Evolutionary conservation across 2,888 invertebrate species (phyloP), one percentile per base, ranked within the genome.

Genomic region (Mythimna ferrago): DNA sequence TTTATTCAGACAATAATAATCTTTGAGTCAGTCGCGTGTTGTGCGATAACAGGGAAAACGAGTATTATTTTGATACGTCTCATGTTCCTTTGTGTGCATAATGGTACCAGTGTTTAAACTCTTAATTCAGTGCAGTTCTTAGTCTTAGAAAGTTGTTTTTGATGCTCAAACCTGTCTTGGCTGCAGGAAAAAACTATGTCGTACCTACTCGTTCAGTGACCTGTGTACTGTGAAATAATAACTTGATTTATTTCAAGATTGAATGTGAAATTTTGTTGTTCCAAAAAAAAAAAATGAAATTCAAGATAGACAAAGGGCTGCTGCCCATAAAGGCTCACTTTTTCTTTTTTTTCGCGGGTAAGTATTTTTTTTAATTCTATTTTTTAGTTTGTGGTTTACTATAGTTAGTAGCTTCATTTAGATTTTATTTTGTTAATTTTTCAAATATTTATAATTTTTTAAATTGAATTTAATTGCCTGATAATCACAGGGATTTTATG

Each of bases 311-410:
- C 91, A 96, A 89, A 84, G 96, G 96, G 60, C 96, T 98, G 66
- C 88, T 99, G 92, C 98, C 98, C 16, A 97, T 99, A 66, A 99
- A 99, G 96, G 97, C 97, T 0, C 98, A 98, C 91, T 99, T 97
- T 90, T 98, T 99, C 94, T 98, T 98, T 91, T 98, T 98, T 87
- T 98, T 98, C 97, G 98, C 98, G 83, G 98, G 98, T 98, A 95
- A 97, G 97, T 57, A 9, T 19, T 48, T 11, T 73, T 58, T 51
- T 44, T 21, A 32, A 6, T 53, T 19, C n/a, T 51, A 16, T 48
- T 19, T 48, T 16, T 48, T 38, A 38, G 11, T 44, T 44, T 44
- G 44, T 44, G 44, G 44, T 44, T 14, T 44, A 44, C n/a, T n/a
- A n/a, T 9, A 41, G 41, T 38, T 38, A 38, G 14, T 44, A 14